Evolutionary conservation across 1,140 invertebrate species (phyloP).

Genomic region (Uloborus diversus): DNA sequence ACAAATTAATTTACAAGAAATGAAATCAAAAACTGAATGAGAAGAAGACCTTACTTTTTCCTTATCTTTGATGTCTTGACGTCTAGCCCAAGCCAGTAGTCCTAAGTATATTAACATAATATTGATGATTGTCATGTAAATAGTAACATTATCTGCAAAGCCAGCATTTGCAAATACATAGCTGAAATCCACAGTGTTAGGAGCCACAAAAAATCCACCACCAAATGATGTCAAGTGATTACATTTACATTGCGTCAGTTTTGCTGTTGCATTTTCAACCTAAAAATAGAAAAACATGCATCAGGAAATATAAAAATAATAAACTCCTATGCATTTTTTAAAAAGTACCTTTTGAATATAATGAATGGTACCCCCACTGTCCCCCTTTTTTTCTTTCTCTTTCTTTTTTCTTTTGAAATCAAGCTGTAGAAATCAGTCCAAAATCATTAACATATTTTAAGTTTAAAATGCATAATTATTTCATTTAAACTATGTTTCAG

Average conservation of each 20-base stretch:
- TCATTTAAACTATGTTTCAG: too few relatives aligned
- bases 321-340: too few relatives aligned
- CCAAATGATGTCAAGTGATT: conserved; percentile 71
- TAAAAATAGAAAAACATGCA: conserved; percentile 19
- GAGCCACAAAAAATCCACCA: conserved; percentile 69
- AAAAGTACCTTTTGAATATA: too few relatives aligned
- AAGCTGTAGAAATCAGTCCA: too few relatives aligned
- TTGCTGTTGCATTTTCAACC: conserved; percentile 60
- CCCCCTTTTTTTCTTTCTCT: too few relatives aligned
- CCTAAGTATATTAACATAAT: conserved; percentile 66
- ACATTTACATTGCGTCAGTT: conserved; percentile 67
- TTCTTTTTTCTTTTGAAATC: too few relatives aligned
- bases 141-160: conserved; percentile 70
- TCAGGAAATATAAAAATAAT: neutral
- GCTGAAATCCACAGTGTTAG: conserved; percentile 71
- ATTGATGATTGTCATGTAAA: conserved; percentile 69
- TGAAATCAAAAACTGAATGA: too few relatives aligned
- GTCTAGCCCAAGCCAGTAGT: conserved; percentile 67
- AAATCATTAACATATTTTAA: too few relatives aligned
- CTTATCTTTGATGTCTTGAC: conserved; percentile 68
- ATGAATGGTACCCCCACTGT: too few relatives aligned
- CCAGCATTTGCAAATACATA: conserved; percentile 70
- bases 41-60: conserved; percentile 64
- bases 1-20: neutral
- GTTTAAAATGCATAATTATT: too few relatives aligned